Percentiles rank a stretch among this genome's conserved stretches.
Evolutionary conservation across 2,888 invertebrate genomes (phyloP).

Genomic region (Thumatha senex): DNA sequence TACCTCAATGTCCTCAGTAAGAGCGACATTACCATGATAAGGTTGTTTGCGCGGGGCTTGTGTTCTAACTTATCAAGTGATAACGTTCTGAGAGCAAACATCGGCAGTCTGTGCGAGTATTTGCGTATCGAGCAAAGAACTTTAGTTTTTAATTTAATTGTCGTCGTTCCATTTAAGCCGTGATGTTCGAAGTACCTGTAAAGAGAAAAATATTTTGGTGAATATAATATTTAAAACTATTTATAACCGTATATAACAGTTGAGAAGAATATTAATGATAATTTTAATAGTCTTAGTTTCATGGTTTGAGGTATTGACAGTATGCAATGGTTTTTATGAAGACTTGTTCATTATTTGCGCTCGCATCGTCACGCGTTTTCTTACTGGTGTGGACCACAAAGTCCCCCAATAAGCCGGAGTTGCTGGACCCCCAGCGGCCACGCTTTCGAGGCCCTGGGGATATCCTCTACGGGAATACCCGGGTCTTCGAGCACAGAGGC

Average conservation of each 20-base stretch:
- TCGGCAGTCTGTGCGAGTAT: constrained; percentile 74
- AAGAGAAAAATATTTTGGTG: constrained; percentile 51
- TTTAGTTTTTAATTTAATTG: constrained; percentile 65
- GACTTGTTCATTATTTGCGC: no score
- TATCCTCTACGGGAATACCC: no score
- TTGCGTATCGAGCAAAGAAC: constrained; percentile 75
- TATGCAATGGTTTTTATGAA: no score
- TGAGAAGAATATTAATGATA: no score
- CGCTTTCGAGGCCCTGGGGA: no score
- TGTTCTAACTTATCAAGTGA: constrained; percentile 81
- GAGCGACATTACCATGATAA: constrained; percentile 76
- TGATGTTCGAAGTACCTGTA: constrained; percentile 63
- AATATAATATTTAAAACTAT: background rate
- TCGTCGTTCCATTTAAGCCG: constrained; percentile 52
- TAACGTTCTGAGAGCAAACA: constrained; percentile 77
- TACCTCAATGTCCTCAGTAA: constrained; percentile 59
- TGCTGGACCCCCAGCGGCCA: no score
- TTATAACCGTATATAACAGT: background rate
- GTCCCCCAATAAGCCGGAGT: no score
- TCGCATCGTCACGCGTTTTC: no score
- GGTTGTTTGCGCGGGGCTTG: constrained; percentile 76
- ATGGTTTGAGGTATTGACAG: no score
- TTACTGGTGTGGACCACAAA: no score
- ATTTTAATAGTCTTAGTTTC: no score
- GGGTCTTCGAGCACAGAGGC: no score